Evolutionary conservation across 2,888 invertebrate genomes (phyloP).

Genomic region (Drosophila greeni): DNA sequence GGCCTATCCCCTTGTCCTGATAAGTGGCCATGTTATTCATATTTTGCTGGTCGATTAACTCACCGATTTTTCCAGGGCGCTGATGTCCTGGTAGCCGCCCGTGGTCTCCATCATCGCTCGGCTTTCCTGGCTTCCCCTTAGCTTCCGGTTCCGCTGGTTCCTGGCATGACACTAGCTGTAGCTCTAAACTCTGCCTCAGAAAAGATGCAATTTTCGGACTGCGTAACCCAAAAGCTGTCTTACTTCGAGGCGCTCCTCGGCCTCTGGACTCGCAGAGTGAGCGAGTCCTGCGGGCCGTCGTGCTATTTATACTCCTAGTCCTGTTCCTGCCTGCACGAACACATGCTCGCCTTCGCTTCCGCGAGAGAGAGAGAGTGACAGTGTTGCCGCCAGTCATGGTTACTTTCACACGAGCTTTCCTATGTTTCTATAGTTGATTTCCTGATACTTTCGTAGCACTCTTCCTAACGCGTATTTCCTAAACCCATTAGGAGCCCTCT

Average conservation of each 20-base stretch:
- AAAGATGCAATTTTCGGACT: constrained; percentile 4
- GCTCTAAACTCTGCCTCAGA: constrained; percentile 4
- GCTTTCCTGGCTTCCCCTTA: constrained; percentile 1
- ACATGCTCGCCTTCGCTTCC: constrained; percentile 52
- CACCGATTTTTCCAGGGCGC: constrained; percentile 76
- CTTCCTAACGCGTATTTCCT: not conserved
- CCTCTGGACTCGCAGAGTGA: constrained; percentile 42
- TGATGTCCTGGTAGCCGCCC: constrained; percentile 73
- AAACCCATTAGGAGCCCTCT: not conserved
- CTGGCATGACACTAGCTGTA: constrained; percentile 34
- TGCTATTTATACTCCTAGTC: constrained; percentile 61
- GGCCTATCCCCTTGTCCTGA: not conserved
- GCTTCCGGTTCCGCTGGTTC: not conserved
- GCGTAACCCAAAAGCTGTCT: constrained; percentile 26
- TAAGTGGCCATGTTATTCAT: constrained; percentile 20
- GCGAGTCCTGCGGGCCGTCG: constrained; percentile 53
- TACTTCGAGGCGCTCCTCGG: constrained; percentile 32
- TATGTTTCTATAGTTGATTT: not conserved
- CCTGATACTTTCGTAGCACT: not conserved
- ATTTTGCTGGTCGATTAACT: constrained; percentile 22
- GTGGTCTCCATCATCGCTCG: constrained; percentile 51
- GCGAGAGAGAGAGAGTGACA: constrained; percentile 10
- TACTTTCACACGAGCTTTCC: not conserved
- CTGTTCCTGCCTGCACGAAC: constrained; percentile 19
- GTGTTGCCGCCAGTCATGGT: constrained; percentile 2